Base-by-base conservation (phyloP, 2,797 vertebrate species). In the Picus viridis region DNA sequence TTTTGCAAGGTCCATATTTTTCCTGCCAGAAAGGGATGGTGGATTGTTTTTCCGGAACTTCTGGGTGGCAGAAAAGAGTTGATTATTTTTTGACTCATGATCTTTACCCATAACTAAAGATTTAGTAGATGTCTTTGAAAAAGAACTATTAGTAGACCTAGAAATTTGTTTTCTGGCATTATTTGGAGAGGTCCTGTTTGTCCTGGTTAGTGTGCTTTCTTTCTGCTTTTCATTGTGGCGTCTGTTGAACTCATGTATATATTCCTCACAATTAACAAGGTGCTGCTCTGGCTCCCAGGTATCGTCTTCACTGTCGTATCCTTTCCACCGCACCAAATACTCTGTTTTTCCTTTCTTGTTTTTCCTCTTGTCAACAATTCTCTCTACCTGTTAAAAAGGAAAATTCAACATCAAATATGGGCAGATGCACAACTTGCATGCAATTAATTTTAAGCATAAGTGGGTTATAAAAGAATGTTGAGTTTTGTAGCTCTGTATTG, bases 251-350 rank as follows among this genome's bases (percentile, higher is more conserved):
- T 99, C 98, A 13, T 98, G 98, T 84, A 99, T 99, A 86, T 99
- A 99, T 68, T 98, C 98, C 96, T 98, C 98, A 89, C 99, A 99
- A 90, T 98, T 98, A 77, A 98, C 98, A 92, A 99, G 98, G 97
- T 99, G 98, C 88, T 97, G 98, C 94, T 99, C 99, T 0, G 99
- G 99, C 88, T 99, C 99, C 99, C 99, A 99, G 1, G 99, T 99
- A 95, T 99, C 99, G 3, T 98, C 98, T 86, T 99, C 99, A 1
- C 98, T 98, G 29, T 98, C 98, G 0, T 99, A 99, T 72, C 99
- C 99, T 96, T 99, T 98, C 99, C 99, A 99, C 68, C 98, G 97
- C 29, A 99, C 99, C 94, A 99, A 96, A 91, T 99, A 99, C 92
- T 99, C 99, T 20, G 98, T 98, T 97, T 98, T 98, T 53, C 99